A percentile compares a stretch with the other conserved stretches of the same genome.
Conservation (phyloP, 2,888 invertebrate genomes). For the Cordilura impudica region DNA sequence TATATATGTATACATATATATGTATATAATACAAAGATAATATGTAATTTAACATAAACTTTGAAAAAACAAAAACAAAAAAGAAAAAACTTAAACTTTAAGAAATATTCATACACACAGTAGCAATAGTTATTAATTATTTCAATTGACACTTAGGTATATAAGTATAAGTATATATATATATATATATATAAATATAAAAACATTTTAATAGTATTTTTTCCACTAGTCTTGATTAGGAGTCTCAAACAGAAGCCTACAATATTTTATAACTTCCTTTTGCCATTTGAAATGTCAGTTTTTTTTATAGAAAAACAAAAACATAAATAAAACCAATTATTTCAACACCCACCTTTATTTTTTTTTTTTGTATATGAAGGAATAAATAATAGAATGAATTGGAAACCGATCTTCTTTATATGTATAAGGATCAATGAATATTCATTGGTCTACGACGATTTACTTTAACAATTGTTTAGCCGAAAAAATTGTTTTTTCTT, state of each 20-base stretch:
- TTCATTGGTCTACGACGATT: background rate
- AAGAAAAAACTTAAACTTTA: background rate
- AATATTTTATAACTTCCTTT: constrained; percentile 45
- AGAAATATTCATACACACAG: constrained; percentile 13
- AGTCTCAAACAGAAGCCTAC: background rate
- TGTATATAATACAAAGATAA: constrained; percentile 23
- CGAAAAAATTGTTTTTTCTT: too few relatives aligned
- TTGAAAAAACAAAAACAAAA: constrained; percentile 1
- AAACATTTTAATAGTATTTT: constrained; percentile 8
- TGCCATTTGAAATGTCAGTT: constrained; percentile 29
- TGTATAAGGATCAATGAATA: too few relatives aligned
- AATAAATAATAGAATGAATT: background rate
- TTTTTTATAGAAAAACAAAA: background rate
- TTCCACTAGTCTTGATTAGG: background rate
- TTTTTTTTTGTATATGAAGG: background rate
- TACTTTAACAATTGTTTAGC: too few relatives aligned
- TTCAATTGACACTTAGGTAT: constrained; percentile 30
- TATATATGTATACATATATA: background rate
- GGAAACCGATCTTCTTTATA: background rate
- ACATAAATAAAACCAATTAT: constrained; percentile 70
- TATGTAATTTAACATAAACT: constrained; percentile 43
- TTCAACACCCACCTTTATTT: constrained; percentile 69
- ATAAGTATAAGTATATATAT: background rate
- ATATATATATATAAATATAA: background rate
- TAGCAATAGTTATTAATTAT: constrained; percentile 51